A percentile compares a stretch with the other conserved stretches of the same genome.
Conservation (phyloP, 2,888 invertebrate genomes). For the Eristalis pertinax region DNA sequence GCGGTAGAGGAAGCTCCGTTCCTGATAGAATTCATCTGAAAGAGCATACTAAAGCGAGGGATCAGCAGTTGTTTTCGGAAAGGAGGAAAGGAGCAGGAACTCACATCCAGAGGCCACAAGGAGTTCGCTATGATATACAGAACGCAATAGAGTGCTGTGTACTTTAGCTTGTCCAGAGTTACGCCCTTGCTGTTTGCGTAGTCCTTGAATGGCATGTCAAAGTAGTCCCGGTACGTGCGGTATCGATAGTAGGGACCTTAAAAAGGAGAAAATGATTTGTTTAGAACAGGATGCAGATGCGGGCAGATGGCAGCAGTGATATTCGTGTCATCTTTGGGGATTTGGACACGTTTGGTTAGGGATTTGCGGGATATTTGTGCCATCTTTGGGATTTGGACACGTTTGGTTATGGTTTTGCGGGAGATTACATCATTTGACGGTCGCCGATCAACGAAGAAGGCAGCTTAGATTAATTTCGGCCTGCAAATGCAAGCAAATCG, state of each 20-base stretch:
- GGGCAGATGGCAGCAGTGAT: no score
- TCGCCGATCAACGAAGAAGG: no score
- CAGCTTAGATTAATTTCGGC: no score
- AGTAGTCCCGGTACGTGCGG: conserved; percentile 91
- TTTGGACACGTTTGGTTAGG: no score
- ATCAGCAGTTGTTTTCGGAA: conserved; percentile 6
- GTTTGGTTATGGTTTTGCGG: no score
- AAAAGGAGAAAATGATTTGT: background rate
- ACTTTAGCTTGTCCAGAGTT: conserved; percentile 86
- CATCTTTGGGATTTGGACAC: no score
- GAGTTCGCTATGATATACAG: conserved; percentile 86
- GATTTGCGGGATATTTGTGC: no score
- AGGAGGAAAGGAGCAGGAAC: conserved; percentile 80
- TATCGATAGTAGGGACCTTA: conserved; percentile 96
- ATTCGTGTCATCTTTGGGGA: no score
- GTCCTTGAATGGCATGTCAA: conserved; percentile 86
- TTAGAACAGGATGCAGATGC: no score
- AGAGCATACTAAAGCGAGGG: conserved; percentile 87
- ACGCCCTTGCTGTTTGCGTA: conserved; percentile 85
- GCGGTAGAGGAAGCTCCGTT: conserved; percentile 88
- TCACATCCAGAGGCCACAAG: conserved; percentile 89
- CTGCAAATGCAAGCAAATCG: no score
- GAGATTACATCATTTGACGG: no score
- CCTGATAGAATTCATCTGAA: conserved; percentile 87
- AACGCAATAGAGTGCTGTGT: conserved; percentile 85